These are phyloP conservation scores for Wiebesia pumilae DNA, from an alignment of 1,140 invertebrate species.

Conservation along the genomic window DNA sequence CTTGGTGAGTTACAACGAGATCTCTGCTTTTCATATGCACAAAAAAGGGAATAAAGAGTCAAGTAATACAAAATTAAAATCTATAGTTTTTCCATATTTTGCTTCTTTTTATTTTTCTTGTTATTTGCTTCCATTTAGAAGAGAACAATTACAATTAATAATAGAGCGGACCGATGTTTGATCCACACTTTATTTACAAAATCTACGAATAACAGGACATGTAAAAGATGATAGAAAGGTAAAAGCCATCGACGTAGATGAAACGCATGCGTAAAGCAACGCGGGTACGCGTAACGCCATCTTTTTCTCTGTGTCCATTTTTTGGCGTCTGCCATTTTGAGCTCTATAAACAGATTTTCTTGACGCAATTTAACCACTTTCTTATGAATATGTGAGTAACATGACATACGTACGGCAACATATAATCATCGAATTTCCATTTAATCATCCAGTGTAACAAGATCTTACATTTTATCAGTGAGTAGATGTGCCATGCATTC, in stretches of 20 bases:
- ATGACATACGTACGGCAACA: neutral
- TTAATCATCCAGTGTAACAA: neutral
- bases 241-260: neutral
- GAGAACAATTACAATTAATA: too few relatives aligned
- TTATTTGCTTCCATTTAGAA: too few relatives aligned
- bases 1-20: too few relatives aligned
- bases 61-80: too few relatives aligned
- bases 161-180: too few relatives aligned
- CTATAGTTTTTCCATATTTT: too few relatives aligned
- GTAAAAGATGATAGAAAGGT: neutral
- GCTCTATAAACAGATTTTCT: slow-evolving; percentile 53
- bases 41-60: too few relatives aligned
- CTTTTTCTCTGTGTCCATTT: slow-evolving; percentile 8
- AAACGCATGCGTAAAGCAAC: neutral
- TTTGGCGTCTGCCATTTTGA: slow-evolving; percentile 57
- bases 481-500: neutral
- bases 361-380: slow-evolving; percentile 12
- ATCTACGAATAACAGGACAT: neutral
- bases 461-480: neutral
- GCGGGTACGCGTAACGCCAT: neutral
- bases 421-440: neutral
- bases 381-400: slow-evolving; percentile 14
- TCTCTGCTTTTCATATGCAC: too few relatives aligned
- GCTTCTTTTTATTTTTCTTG: too few relatives aligned
- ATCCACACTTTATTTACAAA: neutral